phyloP scores from a whole-genome alignment of 2,113 vertebrate species.

The Perca fluviatilis region DNA sequence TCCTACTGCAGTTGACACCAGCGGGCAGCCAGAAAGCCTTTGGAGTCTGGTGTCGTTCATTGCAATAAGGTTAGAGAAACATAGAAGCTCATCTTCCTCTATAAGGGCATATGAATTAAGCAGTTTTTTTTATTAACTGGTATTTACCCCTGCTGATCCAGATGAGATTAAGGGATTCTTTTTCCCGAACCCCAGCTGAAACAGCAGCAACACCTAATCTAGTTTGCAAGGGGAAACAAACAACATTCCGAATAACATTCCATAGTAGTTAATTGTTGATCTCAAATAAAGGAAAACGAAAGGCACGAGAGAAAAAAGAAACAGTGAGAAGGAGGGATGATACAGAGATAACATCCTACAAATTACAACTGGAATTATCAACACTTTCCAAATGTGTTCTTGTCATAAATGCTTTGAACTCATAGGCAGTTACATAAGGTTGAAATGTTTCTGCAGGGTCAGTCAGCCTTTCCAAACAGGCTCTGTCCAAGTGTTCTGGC shows the following conservation, averaged over 20 bases:
- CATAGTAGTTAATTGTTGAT: slow-evolving; percentile 40
- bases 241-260: slow-evolving; percentile 43
- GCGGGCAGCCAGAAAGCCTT: slow-evolving; percentile 29
- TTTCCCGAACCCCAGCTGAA: slow-evolving; percentile 6
- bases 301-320: not conserved
- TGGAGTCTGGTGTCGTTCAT: slow-evolving; percentile 17
- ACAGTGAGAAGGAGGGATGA: not conserved
- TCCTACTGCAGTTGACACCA: slow-evolving; percentile 28
- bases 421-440: slow-evolving; percentile 27
- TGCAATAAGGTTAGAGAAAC: slow-evolving; percentile 16
- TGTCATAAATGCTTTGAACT: slow-evolving; percentile 33
- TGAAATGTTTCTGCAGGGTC: slow-evolving; percentile 34
- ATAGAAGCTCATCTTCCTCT: not conserved
- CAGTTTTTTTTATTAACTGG: slow-evolving; percentile 18
- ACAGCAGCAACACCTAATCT: slow-evolving; percentile 32
- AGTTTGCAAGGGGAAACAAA: slow-evolving; percentile 22
- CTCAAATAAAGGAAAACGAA: slow-evolving; percentile 14
- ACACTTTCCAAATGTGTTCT: not conserved
- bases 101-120: not conserved
- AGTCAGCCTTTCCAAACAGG: slow-evolving; percentile 35
- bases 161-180: slow-evolving; percentile 36
- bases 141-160: slow-evolving; percentile 37
- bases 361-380: slow-evolving; percentile 4
- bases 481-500: slow-evolving; percentile 42
- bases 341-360: not conserved